Conservation (phyloP, 2,888 invertebrate species). For the Orthosia gracilis region DNA sequence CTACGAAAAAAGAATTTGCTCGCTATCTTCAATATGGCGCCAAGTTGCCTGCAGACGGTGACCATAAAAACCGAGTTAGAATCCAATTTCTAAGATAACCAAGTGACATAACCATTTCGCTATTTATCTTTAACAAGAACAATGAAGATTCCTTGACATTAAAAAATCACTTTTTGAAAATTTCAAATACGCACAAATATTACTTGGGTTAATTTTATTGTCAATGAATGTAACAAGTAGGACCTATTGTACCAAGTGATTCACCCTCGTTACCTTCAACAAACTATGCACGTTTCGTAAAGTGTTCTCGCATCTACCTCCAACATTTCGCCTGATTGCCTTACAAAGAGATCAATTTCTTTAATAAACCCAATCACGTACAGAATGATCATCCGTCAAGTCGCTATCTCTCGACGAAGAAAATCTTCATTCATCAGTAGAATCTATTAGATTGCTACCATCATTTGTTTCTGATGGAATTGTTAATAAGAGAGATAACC, state of each 20-base stretch:
- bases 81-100: background rate
- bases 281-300: constrained; percentile 18
- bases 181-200: no score
- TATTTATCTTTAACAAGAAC: background rate
- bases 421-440: constrained; percentile 3
- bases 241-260: background rate
- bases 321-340: constrained; percentile 12
- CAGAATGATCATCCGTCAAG: constrained; percentile 28
- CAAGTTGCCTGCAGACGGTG: background rate
- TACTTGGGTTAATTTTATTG: no score
- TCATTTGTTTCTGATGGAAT: background rate
- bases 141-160: background rate
- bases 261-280: constrained; percentile 1
- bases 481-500: constrained; percentile 10
- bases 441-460: background rate
- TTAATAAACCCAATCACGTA: constrained; percentile 1
- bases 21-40: background rate
- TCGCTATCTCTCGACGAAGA: constrained; percentile 11
- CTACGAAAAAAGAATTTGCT: background rate
- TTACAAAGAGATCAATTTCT: constrained; percentile 24
- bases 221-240: no score
- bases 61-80: background rate
- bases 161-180: no score
- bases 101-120: background rate
- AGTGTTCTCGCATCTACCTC: background rate